Base-by-base conservation (phyloP, 2,797 vertebrate species). In the Danio jaintianensis region DNA sequence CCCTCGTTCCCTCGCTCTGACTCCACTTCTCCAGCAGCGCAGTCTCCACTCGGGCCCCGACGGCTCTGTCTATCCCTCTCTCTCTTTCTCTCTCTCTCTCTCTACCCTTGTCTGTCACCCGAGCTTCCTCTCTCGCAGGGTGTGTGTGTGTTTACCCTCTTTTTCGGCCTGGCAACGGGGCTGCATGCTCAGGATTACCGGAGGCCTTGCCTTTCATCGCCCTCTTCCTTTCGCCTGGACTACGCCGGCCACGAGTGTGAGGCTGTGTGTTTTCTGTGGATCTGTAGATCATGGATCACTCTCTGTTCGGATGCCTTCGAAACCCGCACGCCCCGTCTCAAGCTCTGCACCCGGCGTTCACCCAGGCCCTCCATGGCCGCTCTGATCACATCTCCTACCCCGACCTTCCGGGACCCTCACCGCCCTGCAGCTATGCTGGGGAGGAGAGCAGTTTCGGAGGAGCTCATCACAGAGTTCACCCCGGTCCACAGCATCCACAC, bases 271-370 rank as follows among this genome's bases (percentile, higher is more conserved):
- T 74, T 85, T 84, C 78, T 85, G 68, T 74, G 75, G 82, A 79
- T 80, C 74, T 82, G 59, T 38, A 36, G 53, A 70, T 52, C 88
- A 97, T 97, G 96, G 96, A 97, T 94, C 96, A 97, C 91, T 95
- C 96, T 87, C 93, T 97, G 84, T 97, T 96, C 80, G 94, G 96
- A 91, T 97, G 96, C 91, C 92, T 97, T 82, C 94, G 96, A 91
- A 96, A 95, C 93, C 95, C 90, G 2, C 96, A 96, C 75, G 91
- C 94, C 85, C 88, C 95, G 0, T 93, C 95, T 11, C 96, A 96
- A 90, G 93, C 93, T 85, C 93, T 96, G 88, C 96, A 96, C 89
- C 93, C 95, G 0, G 86, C 88, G 18, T 96, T 96, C 86, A 90
- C 95, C 63, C 96, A 95, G 68, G 91, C 94, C 83, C 89, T 97